Base-by-base conservation (phyloP, 2,113 vertebrate species). In the Syngnathus scovelli region DNA sequence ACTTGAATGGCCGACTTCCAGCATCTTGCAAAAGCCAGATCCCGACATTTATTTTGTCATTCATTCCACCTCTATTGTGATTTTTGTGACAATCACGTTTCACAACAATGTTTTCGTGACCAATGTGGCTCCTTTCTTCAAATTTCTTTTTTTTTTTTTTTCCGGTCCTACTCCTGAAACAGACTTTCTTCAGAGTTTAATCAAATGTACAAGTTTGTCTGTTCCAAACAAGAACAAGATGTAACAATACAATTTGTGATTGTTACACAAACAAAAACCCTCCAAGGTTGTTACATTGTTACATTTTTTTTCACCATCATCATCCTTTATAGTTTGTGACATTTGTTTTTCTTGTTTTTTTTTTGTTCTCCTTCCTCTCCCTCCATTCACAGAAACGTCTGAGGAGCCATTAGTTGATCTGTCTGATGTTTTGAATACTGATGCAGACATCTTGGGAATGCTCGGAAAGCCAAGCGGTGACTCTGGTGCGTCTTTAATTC, bases 381-480 rank as follows among this genome's bases (percentile, higher is more conserved):
- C 33, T 5, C 80, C 76, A 78, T 85, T 27, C 68, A 46, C 89
- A 98, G 96, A 93, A 84, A 85, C 90, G 54, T 83, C 92, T 8
- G 95, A 94, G 0, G 96, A 98, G 78, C 94, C 95, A 71, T 90
- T 99, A 84, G 94, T 94, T 79, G 95, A 96, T 85, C 94, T 99
- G 78, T 93, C 94, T 72, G 95, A 97, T 87, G 96, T 97, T 79
- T 90, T 99, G 83, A 98, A 94, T 86, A 95, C 93, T 70, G 96
- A 98, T 54, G 94, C 95, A 83, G 96, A 99, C 89, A 94, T 99
- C 87, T 93, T 99, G 88, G 96, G 95, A 84, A 96, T 99, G 80
- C 93, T 99, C 86, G 93, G 93, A 82, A 98, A 98, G 82, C 92
- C 94, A 85, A 91, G 92, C 74, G 90, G 93, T 90, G 93, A 94